phyloP scores from a whole-genome alignment of 2,888 invertebrate genomes.

The Dugesia japonica region DNA sequence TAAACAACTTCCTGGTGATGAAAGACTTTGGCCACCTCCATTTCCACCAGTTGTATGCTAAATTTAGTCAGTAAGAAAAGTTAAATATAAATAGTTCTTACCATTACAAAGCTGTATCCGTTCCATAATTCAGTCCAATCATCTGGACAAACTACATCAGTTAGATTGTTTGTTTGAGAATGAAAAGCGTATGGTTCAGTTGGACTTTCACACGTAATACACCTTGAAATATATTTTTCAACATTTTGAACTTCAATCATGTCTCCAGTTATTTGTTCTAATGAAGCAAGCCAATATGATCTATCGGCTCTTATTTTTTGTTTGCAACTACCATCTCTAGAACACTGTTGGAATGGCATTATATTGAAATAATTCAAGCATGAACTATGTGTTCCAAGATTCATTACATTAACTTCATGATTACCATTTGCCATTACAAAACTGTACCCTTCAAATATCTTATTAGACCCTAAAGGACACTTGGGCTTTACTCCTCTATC shows the following conservation, averaged over 20 bases:
- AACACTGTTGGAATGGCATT: constrained; percentile 44
- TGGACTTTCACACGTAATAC: constrained; percentile 30
- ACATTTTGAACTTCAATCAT: constrained; percentile 24
- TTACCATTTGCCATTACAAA: constrained; percentile 34
- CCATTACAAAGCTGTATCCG: constrained; percentile 34
- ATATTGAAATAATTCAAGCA: constrained; percentile 30
- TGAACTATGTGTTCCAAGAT: constrained; percentile 31
- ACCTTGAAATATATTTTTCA: constrained; percentile 24
- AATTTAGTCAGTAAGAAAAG: neutral
- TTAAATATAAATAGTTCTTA: neutral
- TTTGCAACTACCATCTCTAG: constrained; percentile 39
- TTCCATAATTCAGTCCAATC: constrained; percentile 32
- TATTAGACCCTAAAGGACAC: constrained; percentile 23
- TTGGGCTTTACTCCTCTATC: neutral
- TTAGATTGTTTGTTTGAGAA: constrained; percentile 16
- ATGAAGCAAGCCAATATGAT: constrained; percentile 34
- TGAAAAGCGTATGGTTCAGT: constrained; percentile 30
- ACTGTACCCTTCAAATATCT: constrained; percentile 29
- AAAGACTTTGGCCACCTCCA: constrained; percentile 34
- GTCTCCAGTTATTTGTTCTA: neutral
- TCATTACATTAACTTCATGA: constrained; percentile 23
- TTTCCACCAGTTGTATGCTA: constrained; percentile 33
- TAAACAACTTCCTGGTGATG: constrained; percentile 32
- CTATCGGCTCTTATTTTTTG: constrained; percentile 49
- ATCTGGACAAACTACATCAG: constrained; percentile 25